A percentile compares a stretch with the other conserved stretches of the same genome.
These are phyloP conservation scores for Diplosoma virens DNA, from an alignment of 23 tunicate species.

Conservation along the genomic window DNA sequence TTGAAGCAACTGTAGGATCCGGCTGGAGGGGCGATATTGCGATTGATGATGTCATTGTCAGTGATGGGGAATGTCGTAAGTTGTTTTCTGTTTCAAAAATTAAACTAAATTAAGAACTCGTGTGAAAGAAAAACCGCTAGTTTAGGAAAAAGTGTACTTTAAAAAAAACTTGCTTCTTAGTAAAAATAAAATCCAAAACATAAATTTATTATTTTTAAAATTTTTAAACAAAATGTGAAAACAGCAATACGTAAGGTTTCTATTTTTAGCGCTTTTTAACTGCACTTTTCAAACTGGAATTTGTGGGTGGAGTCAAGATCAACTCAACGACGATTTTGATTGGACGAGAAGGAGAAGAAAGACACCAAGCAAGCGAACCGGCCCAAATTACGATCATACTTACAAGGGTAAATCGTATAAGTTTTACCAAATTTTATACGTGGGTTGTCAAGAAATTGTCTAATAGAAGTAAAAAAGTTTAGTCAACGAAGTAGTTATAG, in stretches of 20 bases:
- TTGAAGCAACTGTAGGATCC: conserved; percentile 58
- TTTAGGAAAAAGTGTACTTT: neutral
- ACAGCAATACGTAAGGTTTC: neutral
- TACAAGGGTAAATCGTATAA: neutral
- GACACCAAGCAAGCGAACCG: conserved; percentile 59
- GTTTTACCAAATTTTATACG: no score
- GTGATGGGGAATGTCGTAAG: conserved; percentile 83
- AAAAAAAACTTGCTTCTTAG: neutral
- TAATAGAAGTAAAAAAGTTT: no score
- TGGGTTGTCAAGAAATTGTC: no score
- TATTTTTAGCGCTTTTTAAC: conserved; percentile 55
- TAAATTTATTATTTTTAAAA: neutral
- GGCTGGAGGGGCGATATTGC: conserved; percentile 81
- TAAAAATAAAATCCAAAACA: neutral
- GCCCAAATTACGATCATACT: conserved; percentile 68
- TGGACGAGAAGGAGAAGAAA: conserved; percentile 51
- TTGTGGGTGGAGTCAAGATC: conserved; percentile 86
- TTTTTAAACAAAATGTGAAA: neutral
- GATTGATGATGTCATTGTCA: conserved; percentile 65
- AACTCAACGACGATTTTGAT: conserved; percentile 62
- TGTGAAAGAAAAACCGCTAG: neutral
- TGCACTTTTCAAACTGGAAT: conserved; percentile 67
- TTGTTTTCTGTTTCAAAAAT: no score
- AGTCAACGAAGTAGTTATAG: no score
- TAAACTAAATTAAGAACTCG: neutral